A percentile compares a stretch with the other conserved stretches of the same genome.
Evolutionary conservation across 2,797 vertebrate species (phyloP).

Genomic region (Mycteria americana): DNA sequence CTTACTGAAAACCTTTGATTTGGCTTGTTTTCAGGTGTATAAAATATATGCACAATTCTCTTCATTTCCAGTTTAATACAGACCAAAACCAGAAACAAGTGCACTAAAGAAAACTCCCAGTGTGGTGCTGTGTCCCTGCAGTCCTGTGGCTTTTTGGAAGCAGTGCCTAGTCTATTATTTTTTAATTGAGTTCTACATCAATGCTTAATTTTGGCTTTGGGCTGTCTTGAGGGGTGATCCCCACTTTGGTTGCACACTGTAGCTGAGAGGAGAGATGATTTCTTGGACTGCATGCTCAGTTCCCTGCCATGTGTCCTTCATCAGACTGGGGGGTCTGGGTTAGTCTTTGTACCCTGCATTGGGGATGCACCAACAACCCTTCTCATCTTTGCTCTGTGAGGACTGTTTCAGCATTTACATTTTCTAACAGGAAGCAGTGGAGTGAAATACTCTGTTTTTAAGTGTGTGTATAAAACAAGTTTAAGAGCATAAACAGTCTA

Average conservation of each 20-base stretch:
- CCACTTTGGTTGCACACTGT: fast-evolving
- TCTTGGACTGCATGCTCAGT: neutral
- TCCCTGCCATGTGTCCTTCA: neutral
- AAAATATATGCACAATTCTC: neutral
- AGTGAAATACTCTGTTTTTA: neutral
- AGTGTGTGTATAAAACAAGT: neutral
- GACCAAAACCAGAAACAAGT: neutral
- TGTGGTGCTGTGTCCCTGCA: neutral
- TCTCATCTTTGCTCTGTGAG: neutral
- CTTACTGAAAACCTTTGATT: neutral
- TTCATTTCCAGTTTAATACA: neutral
- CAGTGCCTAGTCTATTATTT: neutral
- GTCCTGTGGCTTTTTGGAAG: neutral
- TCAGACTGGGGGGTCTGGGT: neutral
- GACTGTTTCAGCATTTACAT: neutral
- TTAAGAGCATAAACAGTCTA: neutral
- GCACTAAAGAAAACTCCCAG: neutral
- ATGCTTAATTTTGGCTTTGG: neutral
- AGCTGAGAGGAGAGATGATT: neutral
- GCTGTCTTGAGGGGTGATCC: neutral
- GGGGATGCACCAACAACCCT: neutral
- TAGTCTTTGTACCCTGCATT: neutral
- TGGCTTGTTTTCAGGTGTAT: neutral
- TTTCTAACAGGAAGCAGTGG: neutral
- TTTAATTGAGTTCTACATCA: neutral